Evolutionary conservation across 2,113 vertebrate species (phyloP).

Genomic region (Hiodon tergisus): DNA sequence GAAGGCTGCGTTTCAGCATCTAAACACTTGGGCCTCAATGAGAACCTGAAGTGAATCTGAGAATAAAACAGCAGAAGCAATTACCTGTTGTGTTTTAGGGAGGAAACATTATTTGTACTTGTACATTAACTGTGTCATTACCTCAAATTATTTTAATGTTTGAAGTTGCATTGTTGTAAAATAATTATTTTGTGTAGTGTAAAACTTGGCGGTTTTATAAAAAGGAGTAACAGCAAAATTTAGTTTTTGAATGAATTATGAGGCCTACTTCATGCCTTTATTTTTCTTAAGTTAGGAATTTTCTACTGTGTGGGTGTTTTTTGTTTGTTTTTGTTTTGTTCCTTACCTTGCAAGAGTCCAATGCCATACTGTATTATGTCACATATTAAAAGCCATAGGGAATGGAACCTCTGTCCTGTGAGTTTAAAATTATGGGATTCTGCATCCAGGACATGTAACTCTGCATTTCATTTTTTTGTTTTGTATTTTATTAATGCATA

Average conservation of each 20-base stretch:
- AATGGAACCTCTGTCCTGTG: not conserved
- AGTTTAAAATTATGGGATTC: not conserved
- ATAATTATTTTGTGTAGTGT: constrained; percentile 70
- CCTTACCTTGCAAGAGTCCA: constrained; percentile 27
- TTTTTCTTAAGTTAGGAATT: constrained; percentile 5
- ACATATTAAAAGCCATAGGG: constrained; percentile 6
- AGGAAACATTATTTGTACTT: constrained; percentile 58
- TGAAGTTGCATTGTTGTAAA: constrained; percentile 64
- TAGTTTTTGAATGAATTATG: constrained; percentile 40
- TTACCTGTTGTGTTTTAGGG: constrained; percentile 43
- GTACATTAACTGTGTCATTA: constrained; percentile 63
- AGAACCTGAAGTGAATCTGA: constrained; percentile 37
- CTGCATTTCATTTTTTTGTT: constrained; percentile 24
- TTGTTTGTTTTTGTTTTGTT: constrained; percentile 23
- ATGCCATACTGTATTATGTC: constrained; percentile 29
- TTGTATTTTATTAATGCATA: constrained; percentile 30
- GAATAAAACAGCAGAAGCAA: constrained; percentile 18
- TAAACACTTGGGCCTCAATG: constrained; percentile 40
- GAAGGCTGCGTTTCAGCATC: constrained; percentile 36
- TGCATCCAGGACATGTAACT: not conserved
- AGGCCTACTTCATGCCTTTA: constrained; percentile 38
- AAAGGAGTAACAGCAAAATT: constrained; percentile 44
- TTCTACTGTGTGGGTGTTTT: constrained; percentile 36
- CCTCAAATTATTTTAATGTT: constrained; percentile 74
- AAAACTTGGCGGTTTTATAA: constrained; percentile 64